Conservation (phyloP, 1,140 invertebrate genomes). For the Caenorhabditis remanei region DNA sequence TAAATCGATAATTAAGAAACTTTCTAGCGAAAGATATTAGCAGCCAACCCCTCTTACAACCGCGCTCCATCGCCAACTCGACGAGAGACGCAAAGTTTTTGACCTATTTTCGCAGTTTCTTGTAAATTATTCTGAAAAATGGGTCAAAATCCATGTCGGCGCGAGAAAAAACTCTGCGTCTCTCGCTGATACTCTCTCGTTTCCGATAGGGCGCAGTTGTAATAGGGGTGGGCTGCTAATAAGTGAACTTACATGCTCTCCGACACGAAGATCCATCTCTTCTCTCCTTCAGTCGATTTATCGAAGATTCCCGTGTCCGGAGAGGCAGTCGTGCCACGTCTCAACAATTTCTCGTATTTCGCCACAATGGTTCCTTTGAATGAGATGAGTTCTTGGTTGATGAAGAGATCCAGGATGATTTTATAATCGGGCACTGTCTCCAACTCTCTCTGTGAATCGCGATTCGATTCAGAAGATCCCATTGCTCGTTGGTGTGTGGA, state of each 20-base stretch:
- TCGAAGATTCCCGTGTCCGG: conserved; percentile 81
- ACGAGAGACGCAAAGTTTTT: too few species aligned
- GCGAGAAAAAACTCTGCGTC: too few species aligned
- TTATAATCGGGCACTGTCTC: conserved; percentile 93
- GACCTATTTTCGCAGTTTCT: too few species aligned
- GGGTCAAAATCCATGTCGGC: too few species aligned
- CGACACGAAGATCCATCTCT: conserved; percentile 93
- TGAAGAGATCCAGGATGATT: conserved; percentile 91
- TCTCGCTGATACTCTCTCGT: too few species aligned
- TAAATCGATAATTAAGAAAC: conserved; percentile 73
- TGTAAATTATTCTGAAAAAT: too few species aligned
- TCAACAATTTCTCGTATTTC: conserved; percentile 83
- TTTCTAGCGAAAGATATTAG: too few species aligned
- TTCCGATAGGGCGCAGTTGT: too few species aligned
- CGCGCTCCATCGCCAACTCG: too few species aligned
- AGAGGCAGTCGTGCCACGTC: conserved; percentile 72
- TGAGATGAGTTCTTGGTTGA: conserved; percentile 93
- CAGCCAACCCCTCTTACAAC: too few species aligned
- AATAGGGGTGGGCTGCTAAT: too few species aligned
- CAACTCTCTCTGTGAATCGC: conserved; percentile 89
- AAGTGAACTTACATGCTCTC: conserved; percentile 83
- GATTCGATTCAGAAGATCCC: conserved; percentile 92
- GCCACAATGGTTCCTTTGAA: conserved; percentile 87
- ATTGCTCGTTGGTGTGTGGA: conserved; percentile 96
- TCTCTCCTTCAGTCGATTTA: conserved; percentile 85